Evolutionary conservation across 92 coral and sea anemone species (phyloP), one percentile per base, ranked within the genome.

Genomic region (Palythoa heliodiscus): DNA sequence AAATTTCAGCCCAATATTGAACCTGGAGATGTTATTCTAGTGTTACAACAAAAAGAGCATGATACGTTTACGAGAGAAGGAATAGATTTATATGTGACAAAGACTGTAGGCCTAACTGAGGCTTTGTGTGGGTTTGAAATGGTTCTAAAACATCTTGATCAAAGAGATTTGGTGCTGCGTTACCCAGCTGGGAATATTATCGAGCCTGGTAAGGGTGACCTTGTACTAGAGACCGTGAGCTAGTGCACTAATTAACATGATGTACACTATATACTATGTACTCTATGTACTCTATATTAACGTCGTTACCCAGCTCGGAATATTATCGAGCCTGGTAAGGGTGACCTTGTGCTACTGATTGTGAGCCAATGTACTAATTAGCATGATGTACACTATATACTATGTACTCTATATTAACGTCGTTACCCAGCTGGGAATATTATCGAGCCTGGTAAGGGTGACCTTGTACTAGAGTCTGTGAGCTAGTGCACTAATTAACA

Each of bases 111-210:
- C 43, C 91, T 96, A 14, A 90, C 95, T 0, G 98, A 96, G 81
- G 96, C 98, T 5, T 86, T 96, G 43, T 96, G 98, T 88, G 98
- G 98, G 23, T 96, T 96, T 85, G 98, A 96, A 55, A 92, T 96
- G 93, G 95, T 94, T 22, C 78, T 96, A 81, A 96, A 95, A 40
- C 98, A 96, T 82, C 91, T 96, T 75, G 98, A 96, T 90, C 90
- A 91, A 38, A 91, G 98, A 83, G 94, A 96, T 72, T 82, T 96
- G 64, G 88, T 89, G 50, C 60, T 94, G 48, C 94, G 91, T 35
- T 92, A 93, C 75, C 95, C 96, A 14, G 89, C 93, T 54, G 98
- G 98, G 2, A 90, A 93, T 82, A 87, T 96, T 40, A 96, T 96
- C 73, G 98, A 96, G 76, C 98, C 98, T 83, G 98, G 98, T 95